Evolutionary conservation across 2,888 invertebrate species (phyloP), one percentile per base, ranked within the genome.

Genomic region (Melinaea marsaeus): DNA sequence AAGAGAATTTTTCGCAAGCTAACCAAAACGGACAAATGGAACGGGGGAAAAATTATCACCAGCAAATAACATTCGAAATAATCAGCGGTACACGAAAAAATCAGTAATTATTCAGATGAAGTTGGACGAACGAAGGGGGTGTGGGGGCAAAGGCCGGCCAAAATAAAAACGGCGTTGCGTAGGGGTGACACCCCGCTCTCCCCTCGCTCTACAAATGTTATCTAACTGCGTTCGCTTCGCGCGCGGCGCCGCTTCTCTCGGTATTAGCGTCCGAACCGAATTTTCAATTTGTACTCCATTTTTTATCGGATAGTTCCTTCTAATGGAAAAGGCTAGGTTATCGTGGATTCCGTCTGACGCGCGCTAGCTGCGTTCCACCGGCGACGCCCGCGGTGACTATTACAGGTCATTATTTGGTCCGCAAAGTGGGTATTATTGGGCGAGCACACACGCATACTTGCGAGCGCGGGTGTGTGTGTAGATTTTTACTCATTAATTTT

Each of bases 401-500:
- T 67, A 71, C 74, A 65, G 71, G 71, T 75, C 79, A 78, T 79
- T 76, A 78, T 79, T 77, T 75, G 76, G 75, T 72, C 75, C 74
- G 78, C 75, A 81, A 81, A 82, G 73, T 70, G 71, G 71, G 71
- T 86, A 88, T 88, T 88, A 89, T 85, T 79, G 81, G 85, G 76
- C 82, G 80, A 74, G 75, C 86, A 77, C 81, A 85, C 88, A 84
- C 85, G 81, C 80, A 77, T 74, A 75, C 82, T 84, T 84, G 86
- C 84, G 79, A 82, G 79, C 78, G 78, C 79, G 78, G 76, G 78
- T 87, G 91, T 89, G 88, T 90, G 90, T 89, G 91, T 91, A 86
- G 84, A 91, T 91, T 91, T 90, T 91, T 91, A 91, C 91, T 91
- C 91, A 91, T 91, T 91, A 91, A 91, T 91, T 91, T 91, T 91